These are phyloP conservation scores for Keiferia lycopersicella DNA, from an alignment of 2,888 invertebrate genomes.

Conservation along the genomic window DNA sequence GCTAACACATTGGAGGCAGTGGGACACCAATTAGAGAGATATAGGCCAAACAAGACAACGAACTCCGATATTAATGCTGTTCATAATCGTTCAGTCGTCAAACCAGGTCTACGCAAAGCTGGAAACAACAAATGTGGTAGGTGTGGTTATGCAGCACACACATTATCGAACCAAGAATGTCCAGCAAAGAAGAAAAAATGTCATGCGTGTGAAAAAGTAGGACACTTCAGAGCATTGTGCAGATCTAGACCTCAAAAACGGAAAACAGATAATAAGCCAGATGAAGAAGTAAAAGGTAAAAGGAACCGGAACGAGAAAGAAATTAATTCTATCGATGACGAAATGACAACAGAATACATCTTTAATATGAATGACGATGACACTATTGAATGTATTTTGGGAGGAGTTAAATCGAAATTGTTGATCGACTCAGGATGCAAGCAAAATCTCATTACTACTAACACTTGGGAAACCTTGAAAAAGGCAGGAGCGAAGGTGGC, in stretches of 20 bases:
- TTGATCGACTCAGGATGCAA: neutral
- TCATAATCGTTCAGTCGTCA: neutral
- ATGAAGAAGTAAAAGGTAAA: slow-evolving; percentile 20
- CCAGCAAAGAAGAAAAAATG: slow-evolving; percentile 26
- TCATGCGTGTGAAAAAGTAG: slow-evolving; percentile 29
- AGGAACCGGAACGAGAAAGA: neutral
- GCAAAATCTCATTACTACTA: neutral
- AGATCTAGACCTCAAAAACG: slow-evolving; percentile 20
- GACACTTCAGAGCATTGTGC: slow-evolving; percentile 28
- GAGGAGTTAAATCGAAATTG: no score
- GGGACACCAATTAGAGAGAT: slow-evolving; percentile 11
- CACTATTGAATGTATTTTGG: no score
- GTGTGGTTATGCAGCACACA: slow-evolving; percentile 1
- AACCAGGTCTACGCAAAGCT: neutral
- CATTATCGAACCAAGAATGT: slow-evolving; percentile 3
- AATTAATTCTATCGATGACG: neutral
- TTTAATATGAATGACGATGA: no score
- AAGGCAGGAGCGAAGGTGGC: neutral
- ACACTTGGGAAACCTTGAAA: neutral
- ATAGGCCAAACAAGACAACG: neutral
- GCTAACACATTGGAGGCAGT: slow-evolving; percentile 14
- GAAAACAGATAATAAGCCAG: slow-evolving; percentile 1
- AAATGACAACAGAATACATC: neutral
- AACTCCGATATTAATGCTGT: neutral
- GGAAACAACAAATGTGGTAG: slow-evolving; percentile 11